phyloP scores from a whole-genome alignment of 2,113 vertebrate species.

The Chitala chitala region DNA sequence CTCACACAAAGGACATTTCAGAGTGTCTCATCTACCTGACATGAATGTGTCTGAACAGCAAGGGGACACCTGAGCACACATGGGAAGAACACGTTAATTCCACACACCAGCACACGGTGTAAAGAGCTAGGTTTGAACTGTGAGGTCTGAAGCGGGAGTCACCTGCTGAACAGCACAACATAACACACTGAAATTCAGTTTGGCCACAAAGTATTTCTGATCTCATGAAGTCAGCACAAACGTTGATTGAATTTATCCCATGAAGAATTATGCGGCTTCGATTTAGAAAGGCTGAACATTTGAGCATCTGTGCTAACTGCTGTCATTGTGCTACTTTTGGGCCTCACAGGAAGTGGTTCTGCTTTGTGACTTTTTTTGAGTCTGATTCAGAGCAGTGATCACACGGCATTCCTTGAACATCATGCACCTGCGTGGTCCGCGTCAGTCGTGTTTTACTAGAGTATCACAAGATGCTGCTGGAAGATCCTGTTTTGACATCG shows the following conservation, averaged over 20 bases:
- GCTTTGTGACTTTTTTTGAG: neutral
- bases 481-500: neutral
- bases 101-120: no score
- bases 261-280: no score
- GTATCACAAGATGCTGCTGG: neutral
- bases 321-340: conserved; percentile 24
- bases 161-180: conserved; percentile 27
- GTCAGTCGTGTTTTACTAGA: neutral
- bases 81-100: no score
- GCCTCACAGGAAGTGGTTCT: conserved; percentile 9
- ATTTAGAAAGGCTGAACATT: no score
- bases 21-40: no score
- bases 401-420: neutral
- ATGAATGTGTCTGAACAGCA: no score
- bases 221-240: conserved; percentile 61
- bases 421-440: neutral
- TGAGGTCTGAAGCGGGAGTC: no score
- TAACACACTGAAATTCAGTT: conserved; percentile 52
- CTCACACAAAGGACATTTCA: no score
- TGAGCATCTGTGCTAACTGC: conserved; percentile 28
- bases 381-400: neutral
- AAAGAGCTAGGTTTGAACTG: no score
- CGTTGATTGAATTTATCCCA: no score
- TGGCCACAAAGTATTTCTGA: conserved; percentile 54
- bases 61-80: no score